Percentiles rank a stretch among this genome's conserved stretches.
Evolutionary conservation across 2,888 invertebrate species (phyloP).

Genomic region (Dorcus hopei): DNA sequence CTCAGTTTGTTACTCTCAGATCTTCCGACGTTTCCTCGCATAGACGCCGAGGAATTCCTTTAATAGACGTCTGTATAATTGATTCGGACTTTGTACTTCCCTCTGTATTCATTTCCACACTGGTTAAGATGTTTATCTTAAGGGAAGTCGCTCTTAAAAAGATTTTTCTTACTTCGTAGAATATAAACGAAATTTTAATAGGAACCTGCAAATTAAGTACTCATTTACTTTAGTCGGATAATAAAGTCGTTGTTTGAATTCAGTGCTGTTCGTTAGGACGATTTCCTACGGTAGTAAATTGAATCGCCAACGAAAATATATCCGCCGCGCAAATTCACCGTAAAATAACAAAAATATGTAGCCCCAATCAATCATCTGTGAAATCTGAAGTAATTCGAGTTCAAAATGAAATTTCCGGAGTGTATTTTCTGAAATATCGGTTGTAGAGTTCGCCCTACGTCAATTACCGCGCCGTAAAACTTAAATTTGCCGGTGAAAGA

Average conservation of each 20-base stretch:
- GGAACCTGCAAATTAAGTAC: too few relatives aligned
- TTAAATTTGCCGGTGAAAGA: constrained; percentile 24
- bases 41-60: too few relatives aligned
- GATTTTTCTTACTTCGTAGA: too few relatives aligned
- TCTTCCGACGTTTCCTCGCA: too few relatives aligned
- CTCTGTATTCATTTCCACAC: neutral
- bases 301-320: neutral
- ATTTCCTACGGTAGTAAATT: too few relatives aligned
- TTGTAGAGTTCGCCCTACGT: constrained; percentile 26
- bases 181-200: too few relatives aligned
- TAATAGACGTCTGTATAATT: neutral
- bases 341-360: constrained; percentile 23
- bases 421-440: constrained; percentile 30
- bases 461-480: constrained; percentile 28
- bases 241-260: too few relatives aligned
- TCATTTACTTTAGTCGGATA: too few relatives aligned
- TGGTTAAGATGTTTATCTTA: neutral
- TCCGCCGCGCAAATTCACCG: neutral
- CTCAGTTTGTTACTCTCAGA: neutral
- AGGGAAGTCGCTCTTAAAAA: neutral
- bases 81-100: neutral
- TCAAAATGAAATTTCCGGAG: constrained; percentile 29
- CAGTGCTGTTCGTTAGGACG: too few relatives aligned
- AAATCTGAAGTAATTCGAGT: constrained; percentile 29
- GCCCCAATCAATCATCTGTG: constrained; percentile 25